Evolutionary conservation across 2,888 invertebrate species (phyloP).

Genomic region (Tridacna crocea): DNA sequence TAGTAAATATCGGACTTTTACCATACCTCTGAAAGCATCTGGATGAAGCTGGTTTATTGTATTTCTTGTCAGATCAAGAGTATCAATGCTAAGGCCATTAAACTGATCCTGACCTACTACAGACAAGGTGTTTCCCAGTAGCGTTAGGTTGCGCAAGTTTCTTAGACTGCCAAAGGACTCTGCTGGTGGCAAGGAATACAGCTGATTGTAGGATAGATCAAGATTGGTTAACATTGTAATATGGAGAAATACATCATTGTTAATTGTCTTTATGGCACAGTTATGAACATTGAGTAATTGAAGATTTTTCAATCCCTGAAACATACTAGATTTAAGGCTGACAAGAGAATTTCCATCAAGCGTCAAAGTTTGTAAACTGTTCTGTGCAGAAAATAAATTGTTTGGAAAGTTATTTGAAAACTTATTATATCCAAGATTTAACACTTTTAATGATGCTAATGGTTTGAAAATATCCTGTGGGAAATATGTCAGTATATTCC

Average conservation of each 20-base stretch:
- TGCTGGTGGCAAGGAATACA: slow-evolving; percentile 63
- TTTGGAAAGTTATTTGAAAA: slow-evolving; percentile 56
- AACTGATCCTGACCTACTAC: slow-evolving; percentile 66
- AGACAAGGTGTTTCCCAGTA: slow-evolving; percentile 70
- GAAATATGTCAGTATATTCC: slow-evolving; percentile 67
- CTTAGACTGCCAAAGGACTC: slow-evolving; percentile 61
- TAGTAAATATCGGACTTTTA: slow-evolving; percentile 66
- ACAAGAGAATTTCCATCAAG: slow-evolving; percentile 71
- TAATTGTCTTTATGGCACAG: slow-evolving; percentile 67
- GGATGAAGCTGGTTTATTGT: slow-evolving; percentile 62
- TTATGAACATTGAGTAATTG: slow-evolving; percentile 62
- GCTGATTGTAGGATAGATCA: slow-evolving; percentile 72
- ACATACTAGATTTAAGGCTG: slow-evolving; percentile 61
- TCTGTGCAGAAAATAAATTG: slow-evolving; percentile 65
- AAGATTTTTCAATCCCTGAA: slow-evolving; percentile 69
- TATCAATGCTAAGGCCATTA: slow-evolving; percentile 66
- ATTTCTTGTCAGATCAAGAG: slow-evolving; percentile 71
- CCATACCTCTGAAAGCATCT: slow-evolving; percentile 62
- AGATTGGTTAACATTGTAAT: slow-evolving; percentile 62
- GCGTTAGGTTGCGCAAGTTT: slow-evolving; percentile 62
- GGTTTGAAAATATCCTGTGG: slow-evolving; percentile 59
- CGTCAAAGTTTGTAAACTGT: slow-evolving; percentile 59
- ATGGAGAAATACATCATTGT: slow-evolving; percentile 67
- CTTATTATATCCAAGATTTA: slow-evolving; percentile 71
- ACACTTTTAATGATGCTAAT: slow-evolving; percentile 54